Percentiles rank a stretch among this genome's conserved stretches.
phyloP scores from a whole-genome alignment of 2,113 vertebrate species.

The Ptilorrhoa leucosticta region DNA sequence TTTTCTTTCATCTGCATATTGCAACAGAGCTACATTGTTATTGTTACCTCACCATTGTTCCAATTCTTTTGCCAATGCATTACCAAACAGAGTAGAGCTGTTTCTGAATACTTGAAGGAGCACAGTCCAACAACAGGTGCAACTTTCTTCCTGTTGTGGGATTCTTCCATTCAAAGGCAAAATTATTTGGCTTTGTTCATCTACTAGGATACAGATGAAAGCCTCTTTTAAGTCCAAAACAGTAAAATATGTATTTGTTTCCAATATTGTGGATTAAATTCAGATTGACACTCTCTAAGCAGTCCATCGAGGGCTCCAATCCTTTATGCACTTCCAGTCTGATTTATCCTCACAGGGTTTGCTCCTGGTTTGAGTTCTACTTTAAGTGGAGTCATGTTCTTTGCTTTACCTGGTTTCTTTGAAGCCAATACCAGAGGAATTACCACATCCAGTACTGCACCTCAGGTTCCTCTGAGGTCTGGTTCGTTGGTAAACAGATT shows the following conservation, averaged over 20 bases:
- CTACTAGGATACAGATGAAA: background rate
- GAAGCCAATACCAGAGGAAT: background rate
- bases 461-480: background rate
- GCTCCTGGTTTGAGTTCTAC: background rate
- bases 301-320: background rate
- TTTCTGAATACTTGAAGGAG: background rate
- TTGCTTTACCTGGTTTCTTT: background rate
- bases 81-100: background rate
- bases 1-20: background rate
- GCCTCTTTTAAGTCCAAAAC: background rate
- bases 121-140: background rate
- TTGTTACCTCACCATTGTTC: background rate
- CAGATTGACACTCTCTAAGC: background rate
- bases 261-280: background rate
- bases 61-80: background rate
- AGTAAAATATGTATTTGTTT: background rate
- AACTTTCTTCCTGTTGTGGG: background rate
- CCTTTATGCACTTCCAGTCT: background rate
- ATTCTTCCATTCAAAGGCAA: background rate
- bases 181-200: background rate
- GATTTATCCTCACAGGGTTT: background rate
- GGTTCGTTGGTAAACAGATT: background rate
- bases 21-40: background rate
- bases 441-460: background rate
- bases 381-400: background rate